phyloP scores from a whole-genome alignment of 2,113 vertebrate species.

The Anoplopoma fimbria region DNA sequence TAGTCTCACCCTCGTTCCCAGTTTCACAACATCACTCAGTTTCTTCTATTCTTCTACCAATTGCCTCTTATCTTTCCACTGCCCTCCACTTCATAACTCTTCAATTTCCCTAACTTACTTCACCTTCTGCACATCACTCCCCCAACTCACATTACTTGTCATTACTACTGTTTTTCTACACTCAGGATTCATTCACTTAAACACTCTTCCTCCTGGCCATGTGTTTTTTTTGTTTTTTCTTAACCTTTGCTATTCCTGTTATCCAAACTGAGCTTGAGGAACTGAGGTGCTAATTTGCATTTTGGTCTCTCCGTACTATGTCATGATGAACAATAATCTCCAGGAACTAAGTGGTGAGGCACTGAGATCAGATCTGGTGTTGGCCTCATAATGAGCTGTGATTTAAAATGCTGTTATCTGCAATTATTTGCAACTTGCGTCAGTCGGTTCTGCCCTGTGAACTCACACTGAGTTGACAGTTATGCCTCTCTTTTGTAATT shows the following conservation, averaged over 20 bases:
- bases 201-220: not conserved
- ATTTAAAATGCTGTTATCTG: constrained; percentile 69
- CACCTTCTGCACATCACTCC: constrained; percentile 17
- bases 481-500: constrained; percentile 26
- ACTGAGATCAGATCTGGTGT: constrained; percentile 58
- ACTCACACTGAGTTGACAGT: constrained; percentile 17
- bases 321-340: constrained; percentile 64
- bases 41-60: not conserved
- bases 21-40: not conserved
- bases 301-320: constrained; percentile 48
- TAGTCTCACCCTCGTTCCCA: not conserved
- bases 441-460: constrained; percentile 44
- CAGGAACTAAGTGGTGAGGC: constrained; percentile 63
- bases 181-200: not conserved
- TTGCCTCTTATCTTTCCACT: not conserved
- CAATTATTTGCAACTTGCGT: constrained; percentile 63
- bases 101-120: constrained; percentile 6
- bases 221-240: not conserved
- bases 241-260: constrained; percentile 1
- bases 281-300: constrained; percentile 58
- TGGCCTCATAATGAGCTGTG: constrained; percentile 62
- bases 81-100: constrained; percentile 15
- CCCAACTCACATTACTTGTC: not conserved
- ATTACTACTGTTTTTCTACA: constrained; percentile 7
- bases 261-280: constrained; percentile 14